phyloP scores from a whole-genome alignment of 2,113 vertebrate species.

The Saccopteryx bilineata region DNA sequence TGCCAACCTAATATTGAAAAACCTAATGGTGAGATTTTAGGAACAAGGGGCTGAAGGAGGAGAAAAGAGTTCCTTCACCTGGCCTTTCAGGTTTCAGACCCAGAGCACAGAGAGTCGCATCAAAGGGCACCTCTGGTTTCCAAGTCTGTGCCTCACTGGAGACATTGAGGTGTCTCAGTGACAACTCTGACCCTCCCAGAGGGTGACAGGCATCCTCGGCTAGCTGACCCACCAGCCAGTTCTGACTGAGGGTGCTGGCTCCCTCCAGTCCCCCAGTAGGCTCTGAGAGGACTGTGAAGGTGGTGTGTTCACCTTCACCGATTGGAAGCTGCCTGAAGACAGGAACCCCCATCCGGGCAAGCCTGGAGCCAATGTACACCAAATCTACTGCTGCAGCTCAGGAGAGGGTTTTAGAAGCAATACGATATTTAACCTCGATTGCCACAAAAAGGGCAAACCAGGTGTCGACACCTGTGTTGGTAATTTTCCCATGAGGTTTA shows the following conservation, averaged over 20 bases:
- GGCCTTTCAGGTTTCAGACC: not conserved
- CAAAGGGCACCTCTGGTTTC: not conserved
- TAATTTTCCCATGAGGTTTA: not conserved
- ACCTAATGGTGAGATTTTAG: not conserved
- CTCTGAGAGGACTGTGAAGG: not conserved
- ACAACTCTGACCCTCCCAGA: not conserved
- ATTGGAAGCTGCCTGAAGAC: not conserved
- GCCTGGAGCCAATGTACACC: not conserved
- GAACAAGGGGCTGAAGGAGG: fast-evolving
- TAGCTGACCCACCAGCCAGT: not conserved
- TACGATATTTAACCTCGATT: not conserved
- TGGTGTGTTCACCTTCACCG: fast-evolving
- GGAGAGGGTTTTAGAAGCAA: not conserved
- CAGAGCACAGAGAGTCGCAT: not conserved
- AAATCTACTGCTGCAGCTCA: too few species aligned
- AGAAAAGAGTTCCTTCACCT: not conserved
- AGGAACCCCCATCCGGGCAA: not conserved
- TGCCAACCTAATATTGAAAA: not conserved
- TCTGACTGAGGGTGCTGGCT: not conserved
- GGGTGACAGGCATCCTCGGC: fast-evolving
- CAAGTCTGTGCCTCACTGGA: not conserved
- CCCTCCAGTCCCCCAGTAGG: not conserved
- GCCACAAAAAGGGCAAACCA: not conserved
- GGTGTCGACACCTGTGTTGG: fast-evolving
- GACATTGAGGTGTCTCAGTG: not conserved